Percentiles rank a stretch among this genome's conserved stretches.
Evolutionary conservation across 92 coral and sea anemone genomes (phyloP).

Genomic region (Phenganax subtilis): DNA sequence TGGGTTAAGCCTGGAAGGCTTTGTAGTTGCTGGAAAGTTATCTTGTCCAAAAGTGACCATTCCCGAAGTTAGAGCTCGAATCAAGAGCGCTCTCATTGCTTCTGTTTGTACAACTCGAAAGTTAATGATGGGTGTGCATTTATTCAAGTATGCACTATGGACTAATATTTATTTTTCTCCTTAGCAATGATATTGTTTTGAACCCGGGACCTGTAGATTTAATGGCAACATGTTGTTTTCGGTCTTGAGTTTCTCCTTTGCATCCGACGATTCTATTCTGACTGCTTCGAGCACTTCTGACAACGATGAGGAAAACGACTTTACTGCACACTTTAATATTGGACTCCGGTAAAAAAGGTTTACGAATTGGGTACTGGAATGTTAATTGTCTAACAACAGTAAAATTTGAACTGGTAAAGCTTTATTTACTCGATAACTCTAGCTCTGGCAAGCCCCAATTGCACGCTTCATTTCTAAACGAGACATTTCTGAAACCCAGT

Average conservation of each 20-base stretch:
- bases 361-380: conserved; percentile 40
- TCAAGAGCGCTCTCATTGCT: no score
- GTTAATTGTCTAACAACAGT: conserved; percentile 21
- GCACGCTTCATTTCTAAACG: conserved; percentile 47
- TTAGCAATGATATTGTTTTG: not conserved
- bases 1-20: conserved; percentile 32
- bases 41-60: no score
- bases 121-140: no score
- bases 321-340: conserved; percentile 15
- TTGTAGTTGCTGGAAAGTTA: no score
- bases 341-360: conserved; percentile 33
- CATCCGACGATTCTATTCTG: not conserved
- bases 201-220: conserved; percentile 22
- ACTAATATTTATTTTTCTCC: no score
- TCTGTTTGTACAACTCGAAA: no score
- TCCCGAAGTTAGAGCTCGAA: no score
- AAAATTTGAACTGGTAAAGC: conserved; percentile 36
- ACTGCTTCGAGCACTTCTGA: not conserved
- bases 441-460: conserved; percentile 45
- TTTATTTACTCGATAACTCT: conserved; percentile 11
- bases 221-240: not conserved
- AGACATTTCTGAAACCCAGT: conserved; percentile 47
- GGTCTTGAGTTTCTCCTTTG: not conserved
- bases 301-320: not conserved
- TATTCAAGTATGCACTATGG: no score